Evolutionary conservation across 2,113 vertebrate species (phyloP), one percentile per base, ranked within the genome.

Genomic region (Hucho hucho): DNA sequence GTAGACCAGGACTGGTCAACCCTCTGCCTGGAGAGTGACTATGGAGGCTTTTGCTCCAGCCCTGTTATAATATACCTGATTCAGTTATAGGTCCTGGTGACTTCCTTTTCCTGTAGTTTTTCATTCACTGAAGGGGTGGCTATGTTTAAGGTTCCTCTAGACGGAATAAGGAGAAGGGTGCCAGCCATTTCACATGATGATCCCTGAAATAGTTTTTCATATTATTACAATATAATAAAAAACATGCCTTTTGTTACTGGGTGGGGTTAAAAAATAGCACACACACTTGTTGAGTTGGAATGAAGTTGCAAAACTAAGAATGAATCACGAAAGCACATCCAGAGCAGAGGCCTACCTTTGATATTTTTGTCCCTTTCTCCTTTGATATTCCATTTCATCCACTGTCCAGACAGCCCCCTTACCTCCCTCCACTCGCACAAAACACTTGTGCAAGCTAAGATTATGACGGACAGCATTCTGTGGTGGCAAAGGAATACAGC

Each of bases 381-480:
- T 93, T 79, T 94, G 95, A 84, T 94, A 97, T 64, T 97, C 95
- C 0, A 89, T 83, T 75, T 97, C 96, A 56, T 97, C 94, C 83
- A 97, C 95, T 0, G 95, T 96, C 96, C 96, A 97, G 84, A 96
- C 95, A 0, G 95, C 95, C 25, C 95, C 95, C 61, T 94, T 96
- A 59, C 93, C 92, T 1, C 93, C 94, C 68, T 96, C 95, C 80
- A 96, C 94, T 2, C 96, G 89, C 69, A 97, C 95, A 20, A 97
- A 97, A 83, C 95, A 96, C 82, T 96, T 97, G 84, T 97, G 96
- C 16, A 97, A 90, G 87, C 96, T 97, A 70, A 97, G 93, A 81
- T 96, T 96, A 88, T 96, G 95, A 26, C 95, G 92, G 47, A 96
- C 95, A 11, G 95, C 95, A 46, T 97, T 97, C 96, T 96, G 89